Percentiles rank a stretch among this genome's conserved stretches.
These are phyloP conservation scores for Pogonomyrmex californicus DNA, from an alignment of 1,140 invertebrate species.

Conservation along the genomic window DNA sequence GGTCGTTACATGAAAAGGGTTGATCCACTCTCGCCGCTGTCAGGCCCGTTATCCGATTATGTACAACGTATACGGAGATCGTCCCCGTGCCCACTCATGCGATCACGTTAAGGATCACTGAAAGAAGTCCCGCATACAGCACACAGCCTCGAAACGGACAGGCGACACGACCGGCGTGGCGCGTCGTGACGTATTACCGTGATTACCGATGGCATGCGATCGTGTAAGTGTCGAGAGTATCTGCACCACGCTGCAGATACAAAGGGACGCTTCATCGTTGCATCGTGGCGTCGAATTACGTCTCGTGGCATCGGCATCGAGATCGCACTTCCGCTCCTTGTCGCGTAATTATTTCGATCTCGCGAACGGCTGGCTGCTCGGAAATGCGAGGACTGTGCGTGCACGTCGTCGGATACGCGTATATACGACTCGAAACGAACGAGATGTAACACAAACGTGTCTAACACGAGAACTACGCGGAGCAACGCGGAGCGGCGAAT, in stretches of 20 bases:
- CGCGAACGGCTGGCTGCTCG: neutral
- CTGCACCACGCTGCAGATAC: constrained; percentile 17
- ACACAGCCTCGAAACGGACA: constrained; percentile 26
- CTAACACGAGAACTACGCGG: neutral
- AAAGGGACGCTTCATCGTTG: constrained; percentile 55
- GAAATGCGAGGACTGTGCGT: neutral
- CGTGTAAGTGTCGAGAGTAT: neutral
- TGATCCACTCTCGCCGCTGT: constrained; percentile 13
- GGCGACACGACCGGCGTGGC: constrained; percentile 39
- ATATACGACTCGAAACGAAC: neutral
- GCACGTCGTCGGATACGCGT: neutral
- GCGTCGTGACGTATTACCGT: constrained; percentile 30
- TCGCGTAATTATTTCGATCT: constrained; percentile 39
- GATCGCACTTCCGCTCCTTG: constrained; percentile 53
- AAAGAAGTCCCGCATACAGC: constrained; percentile 11
- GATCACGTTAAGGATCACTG: constrained; percentile 4
- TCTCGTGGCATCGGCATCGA: neutral
- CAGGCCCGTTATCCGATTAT: constrained; percentile 31
- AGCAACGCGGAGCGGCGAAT: neutral
- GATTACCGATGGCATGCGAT: constrained; percentile 50
- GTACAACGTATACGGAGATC: constrained; percentile 10
- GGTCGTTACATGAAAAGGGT: constrained; percentile 39
- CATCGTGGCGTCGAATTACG: constrained; percentile 49
- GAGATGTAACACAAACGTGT: neutral
- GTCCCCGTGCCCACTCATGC: constrained; percentile 12